Evolutionary conservation across 2,797 vertebrate genomes (phyloP).

Genomic region (Scolopax rusticola): DNA sequence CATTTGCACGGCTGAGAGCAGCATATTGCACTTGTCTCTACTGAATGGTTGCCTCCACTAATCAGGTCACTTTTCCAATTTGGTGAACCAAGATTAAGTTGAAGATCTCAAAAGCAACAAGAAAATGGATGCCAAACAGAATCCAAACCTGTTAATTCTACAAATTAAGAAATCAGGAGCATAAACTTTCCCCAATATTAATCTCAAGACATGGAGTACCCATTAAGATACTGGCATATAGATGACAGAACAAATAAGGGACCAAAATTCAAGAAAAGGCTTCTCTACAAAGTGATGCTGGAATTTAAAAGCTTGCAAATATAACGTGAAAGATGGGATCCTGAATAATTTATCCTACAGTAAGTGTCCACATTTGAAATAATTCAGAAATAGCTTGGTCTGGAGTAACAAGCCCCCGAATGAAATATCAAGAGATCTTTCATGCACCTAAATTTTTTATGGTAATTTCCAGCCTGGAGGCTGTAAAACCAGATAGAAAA

Average conservation of each 20-base stretch:
- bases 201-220: neutral
- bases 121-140: neutral
- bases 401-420: slow-evolving; percentile 35
- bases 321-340: slow-evolving; percentile 38
- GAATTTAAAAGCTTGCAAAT: slow-evolving; percentile 46
- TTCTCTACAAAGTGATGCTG: neutral
- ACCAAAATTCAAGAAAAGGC: neutral
- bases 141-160: neutral
- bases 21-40: slow-evolving; percentile 30
- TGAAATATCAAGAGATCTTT: slow-evolving; percentile 45
- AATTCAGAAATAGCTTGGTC: slow-evolving; percentile 45
- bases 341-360: slow-evolving; percentile 63
- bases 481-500: slow-evolving; percentile 31
- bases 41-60: slow-evolving; percentile 8
- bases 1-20: slow-evolving; percentile 1
- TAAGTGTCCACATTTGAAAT: slow-evolving; percentile 56
- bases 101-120: neutral
- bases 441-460: slow-evolving; percentile 40
- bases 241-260: neutral
- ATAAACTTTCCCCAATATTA: neutral
- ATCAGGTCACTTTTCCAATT: slow-evolving; percentile 6
- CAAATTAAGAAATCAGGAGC: neutral
- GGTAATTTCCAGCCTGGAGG: slow-evolving; percentile 33
- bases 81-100: neutral
- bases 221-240: neutral